Percentiles rank a stretch among this genome's conserved stretches.
These are phyloP conservation scores for Blennius ocellaris DNA, from an alignment of 2,113 vertebrate genomes.

Conservation along the genomic window DNA sequence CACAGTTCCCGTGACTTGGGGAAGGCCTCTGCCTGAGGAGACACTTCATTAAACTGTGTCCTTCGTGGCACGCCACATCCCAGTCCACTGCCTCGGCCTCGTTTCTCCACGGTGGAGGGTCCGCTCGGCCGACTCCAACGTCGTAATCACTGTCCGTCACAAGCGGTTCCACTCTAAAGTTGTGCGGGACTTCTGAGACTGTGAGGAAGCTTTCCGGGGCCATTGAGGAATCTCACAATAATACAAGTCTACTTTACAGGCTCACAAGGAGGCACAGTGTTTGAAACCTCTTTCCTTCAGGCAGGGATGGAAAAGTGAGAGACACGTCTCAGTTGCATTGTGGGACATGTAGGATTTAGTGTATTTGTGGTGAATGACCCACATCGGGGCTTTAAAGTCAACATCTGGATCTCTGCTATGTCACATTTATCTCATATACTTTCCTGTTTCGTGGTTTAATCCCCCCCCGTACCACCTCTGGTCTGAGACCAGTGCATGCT, in stretches of 20 bases:
- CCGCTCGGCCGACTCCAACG: background rate
- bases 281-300: background rate
- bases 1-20: constrained; percentile 10
- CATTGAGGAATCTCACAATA: background rate
- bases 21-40: constrained; percentile 2
- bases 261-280: background rate
- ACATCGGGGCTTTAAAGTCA: background rate
- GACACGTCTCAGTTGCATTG: constrained; percentile 1
- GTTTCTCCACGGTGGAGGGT: background rate
- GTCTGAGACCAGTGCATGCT: background rate
- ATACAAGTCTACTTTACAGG: background rate
- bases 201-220: background rate
- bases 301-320: background rate
- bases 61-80: background rate
- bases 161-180: background rate
- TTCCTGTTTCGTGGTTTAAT: background rate
- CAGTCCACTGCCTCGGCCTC: background rate
- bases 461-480: too few relatives aligned
- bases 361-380: background rate
- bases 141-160: background rate
- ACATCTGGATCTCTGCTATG: background rate
- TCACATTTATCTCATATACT: background rate
- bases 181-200: constrained; percentile 1
- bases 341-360: constrained; percentile 18
- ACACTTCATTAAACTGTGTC: constrained; percentile 12